phyloP scores from a whole-genome alignment of 2,888 invertebrate species.

The Rhyacophila evoluta region DNA sequence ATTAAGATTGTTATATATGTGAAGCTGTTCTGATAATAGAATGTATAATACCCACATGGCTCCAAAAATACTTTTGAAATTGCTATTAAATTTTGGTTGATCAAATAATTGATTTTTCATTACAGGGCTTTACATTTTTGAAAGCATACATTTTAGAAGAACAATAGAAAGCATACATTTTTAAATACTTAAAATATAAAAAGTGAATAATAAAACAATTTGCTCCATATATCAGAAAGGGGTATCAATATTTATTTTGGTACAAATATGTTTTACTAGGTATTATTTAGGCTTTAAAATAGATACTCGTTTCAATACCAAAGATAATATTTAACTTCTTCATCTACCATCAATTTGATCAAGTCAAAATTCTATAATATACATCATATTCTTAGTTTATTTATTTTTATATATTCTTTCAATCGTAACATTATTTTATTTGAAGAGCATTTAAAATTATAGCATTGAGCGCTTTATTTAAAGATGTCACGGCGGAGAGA shows the following conservation, averaged over 20 bases:
- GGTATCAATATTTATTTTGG: too few species aligned
- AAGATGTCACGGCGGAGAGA: too few species aligned
- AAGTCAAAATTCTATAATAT: not conserved
- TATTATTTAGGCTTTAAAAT: conserved; percentile 11
- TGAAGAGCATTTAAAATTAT: too few species aligned
- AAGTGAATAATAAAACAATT: too few species aligned
- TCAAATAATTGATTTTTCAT: not conserved
- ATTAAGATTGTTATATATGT: too few species aligned
- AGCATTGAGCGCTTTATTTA: too few species aligned
- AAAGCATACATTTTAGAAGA: too few species aligned
- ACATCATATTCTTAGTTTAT: too few species aligned
- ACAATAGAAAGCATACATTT: not conserved
- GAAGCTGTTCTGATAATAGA: not conserved
- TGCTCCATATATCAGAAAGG: too few species aligned
- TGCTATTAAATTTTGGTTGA: not conserved
- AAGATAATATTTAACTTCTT: not conserved
- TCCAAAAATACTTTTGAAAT: too few species aligned
- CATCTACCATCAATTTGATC: not conserved
- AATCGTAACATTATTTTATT: too few species aligned
- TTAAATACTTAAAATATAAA: not conserved
- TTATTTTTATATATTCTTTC: too few species aligned
- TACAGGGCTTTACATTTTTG: not conserved
- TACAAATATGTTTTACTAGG: not conserved
- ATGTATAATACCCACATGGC: not conserved
- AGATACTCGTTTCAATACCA: not conserved